Conservation (phyloP, 1,140 invertebrate species). For the Scaptomyza pallida region DNA sequence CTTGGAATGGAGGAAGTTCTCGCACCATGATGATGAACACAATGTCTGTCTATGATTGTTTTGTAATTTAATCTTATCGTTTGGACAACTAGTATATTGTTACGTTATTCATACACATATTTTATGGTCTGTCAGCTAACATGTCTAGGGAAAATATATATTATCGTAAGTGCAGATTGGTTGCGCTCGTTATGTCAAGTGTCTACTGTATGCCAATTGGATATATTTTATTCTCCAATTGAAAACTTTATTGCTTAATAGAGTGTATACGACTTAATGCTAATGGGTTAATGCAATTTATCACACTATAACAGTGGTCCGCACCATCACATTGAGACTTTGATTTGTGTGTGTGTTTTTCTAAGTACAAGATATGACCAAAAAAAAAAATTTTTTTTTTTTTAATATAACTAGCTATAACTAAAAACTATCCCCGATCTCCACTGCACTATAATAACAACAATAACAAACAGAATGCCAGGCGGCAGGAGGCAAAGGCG, state of each 20-base stretch:
- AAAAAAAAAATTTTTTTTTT: no score
- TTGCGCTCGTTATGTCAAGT: not conserved
- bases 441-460: slow-evolving; percentile 6
- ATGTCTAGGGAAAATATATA: slow-evolving; percentile 4
- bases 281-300: slow-evolving; percentile 62
- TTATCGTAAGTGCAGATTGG: not conserved
- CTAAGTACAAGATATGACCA: no score
- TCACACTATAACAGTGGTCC: no score
- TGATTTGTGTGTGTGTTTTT: no score
- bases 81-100: slow-evolving; percentile 56
- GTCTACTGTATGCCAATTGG: slow-evolving; percentile 3
- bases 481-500: slow-evolving; percentile 55
- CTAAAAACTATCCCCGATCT: no score
- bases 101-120: slow-evolving; percentile 25
- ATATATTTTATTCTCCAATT: slow-evolving; percentile 28
- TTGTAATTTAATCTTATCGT: slow-evolving; percentile 81
- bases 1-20: not conserved
- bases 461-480: slow-evolving; percentile 3
- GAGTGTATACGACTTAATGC: slow-evolving; percentile 1
- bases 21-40: slow-evolving; percentile 1
- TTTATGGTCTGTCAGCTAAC: slow-evolving; percentile 17
- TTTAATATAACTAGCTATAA: no score
- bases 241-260: slow-evolving; percentile 6
- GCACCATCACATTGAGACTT: no score
- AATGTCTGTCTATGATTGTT: slow-evolving; percentile 30